phyloP scores from a whole-genome alignment of 2,888 invertebrate genomes.

The Maniola hyperantus region DNA sequence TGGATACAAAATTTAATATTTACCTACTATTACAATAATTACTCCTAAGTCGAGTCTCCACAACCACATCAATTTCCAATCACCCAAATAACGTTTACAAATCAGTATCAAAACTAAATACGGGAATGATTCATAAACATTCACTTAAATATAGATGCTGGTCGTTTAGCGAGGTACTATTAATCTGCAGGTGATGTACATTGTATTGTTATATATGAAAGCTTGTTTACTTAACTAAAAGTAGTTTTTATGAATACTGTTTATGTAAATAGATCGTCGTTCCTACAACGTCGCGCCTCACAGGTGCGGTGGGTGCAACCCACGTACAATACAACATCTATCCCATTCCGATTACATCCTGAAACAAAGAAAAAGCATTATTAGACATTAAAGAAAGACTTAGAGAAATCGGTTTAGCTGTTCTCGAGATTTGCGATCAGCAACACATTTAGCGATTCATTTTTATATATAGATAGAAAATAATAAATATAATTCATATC shows the following conservation, averaged over 20 bases:
- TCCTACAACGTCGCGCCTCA: slow-evolving; percentile 66
- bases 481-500: too few relatives aligned
- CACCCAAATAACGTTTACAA: slow-evolving; percentile 16
- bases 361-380: slow-evolving; percentile 46
- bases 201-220: slow-evolving; percentile 30
- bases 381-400: too few relatives aligned
- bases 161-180: slow-evolving; percentile 34
- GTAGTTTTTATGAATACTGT: slow-evolving; percentile 79
- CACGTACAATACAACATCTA: slow-evolving; percentile 50
- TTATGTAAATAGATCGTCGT: slow-evolving; percentile 78
- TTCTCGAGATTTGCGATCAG: too few relatives aligned
- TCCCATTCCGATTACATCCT: slow-evolving; percentile 66
- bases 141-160: slow-evolving; percentile 32
- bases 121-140: slow-evolving; percentile 30
- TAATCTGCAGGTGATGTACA: slow-evolving; percentile 34
- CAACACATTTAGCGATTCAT: too few relatives aligned
- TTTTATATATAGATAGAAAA: too few relatives aligned
- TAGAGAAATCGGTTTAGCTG: too few relatives aligned
- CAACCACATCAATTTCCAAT: slow-evolving; percentile 5
- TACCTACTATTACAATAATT: neutral
- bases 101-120: slow-evolving; percentile 21
- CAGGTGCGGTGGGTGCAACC: slow-evolving; percentile 61
- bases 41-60: slow-evolving; percentile 42
- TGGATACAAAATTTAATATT: neutral
- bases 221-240: slow-evolving; percentile 48